Base-by-base conservation (phyloP, 2,888 invertebrate genomes). In the Caenorhabditis sp. region DNA sequence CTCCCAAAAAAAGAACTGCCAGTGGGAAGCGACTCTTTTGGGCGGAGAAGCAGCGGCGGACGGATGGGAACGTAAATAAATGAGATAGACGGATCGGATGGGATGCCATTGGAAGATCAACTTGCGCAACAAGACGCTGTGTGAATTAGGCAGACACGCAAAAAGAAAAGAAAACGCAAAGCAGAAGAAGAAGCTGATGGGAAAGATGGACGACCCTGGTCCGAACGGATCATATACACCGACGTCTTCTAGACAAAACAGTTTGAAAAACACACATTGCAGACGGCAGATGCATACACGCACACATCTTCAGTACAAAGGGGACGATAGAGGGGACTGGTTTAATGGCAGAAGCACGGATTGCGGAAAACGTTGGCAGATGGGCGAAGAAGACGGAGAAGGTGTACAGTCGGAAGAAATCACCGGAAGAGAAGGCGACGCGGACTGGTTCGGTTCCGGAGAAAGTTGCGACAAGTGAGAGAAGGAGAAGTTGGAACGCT, bases 41-140 rank as follows among this genome's bases (percentile, higher is more conserved):
- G 53, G 37, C 24, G 37, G 55, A 52, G 43, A 37, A 20, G 45
- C 24, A 48, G 13, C 15, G 43, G n/a, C n/a, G 32, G 41, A 15
- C 9, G 20, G 30, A 24, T 41, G 26, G 63, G 53, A 53, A 72
- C 59, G 59, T 45, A 56, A 46, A 62, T 58, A 62, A 41, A 70
- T 35, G 62, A 56, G 63, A 61, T 53, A 46, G 53, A 52, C 20
- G 24, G 45, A 24, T 52, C 3, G 2, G 30, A 24, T 41, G 30
- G 58, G 41, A 39, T 61, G 70, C 48, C 55, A 71, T 55, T 62
- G 71, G 55, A 71, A 71, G 55, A 55, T 58, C 68, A 59, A 59
- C 68, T 59, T 59, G 59, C 50, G 71, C 53, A 45, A 52, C 45
- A 61, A n/a, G n/a, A 26, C n/a, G n/a, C n/a, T n/a, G n/a, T 62